Evolutionary conservation across 2,797 vertebrate species (phyloP), one percentile per base, ranked within the genome.

Genomic region (Alcedo quadribrachys): DNA sequence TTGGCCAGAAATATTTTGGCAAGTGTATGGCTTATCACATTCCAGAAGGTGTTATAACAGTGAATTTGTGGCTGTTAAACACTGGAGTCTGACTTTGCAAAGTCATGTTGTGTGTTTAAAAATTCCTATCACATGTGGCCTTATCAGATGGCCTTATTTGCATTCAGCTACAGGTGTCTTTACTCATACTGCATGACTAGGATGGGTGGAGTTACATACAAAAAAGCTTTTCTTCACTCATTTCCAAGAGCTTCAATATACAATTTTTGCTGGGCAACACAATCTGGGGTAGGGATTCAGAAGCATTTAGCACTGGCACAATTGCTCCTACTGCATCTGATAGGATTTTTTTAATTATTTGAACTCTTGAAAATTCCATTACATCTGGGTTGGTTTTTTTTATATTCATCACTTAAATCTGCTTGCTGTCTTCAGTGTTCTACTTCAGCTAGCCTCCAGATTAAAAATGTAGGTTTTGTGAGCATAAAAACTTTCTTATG

Each of bases 101-200:
- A 61, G 15, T 0, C 1, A 77, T 1, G 0, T 48, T 61, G 65
- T 76, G 70, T 40, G 54, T 80, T 94, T 94, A 86, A 93, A 90
- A 93, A 88, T 80, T 94, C 87, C 83, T 90, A 83, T 80, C 78
- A 68, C 81, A 71, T 24, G 25, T 2, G 75, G 43, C 33, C 54
- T 91, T 88, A 94, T 96, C 92, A 91, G 80, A 77, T 70, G 35
- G 33, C 33, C 74, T 67, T 95, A 93, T 96, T 90, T 95, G 71
- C 83, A 65, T 88, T 85, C 78, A 88, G 50, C 61, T 80, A 77
- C 92, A 96, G 65, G 89, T 96, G 83, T 96, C 94, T 94, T 95
- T 96, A 80, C 60, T 94, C 77, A 73, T 43, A 35, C 53, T 65
- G 61, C 53, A 16, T 93, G 83, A 96, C 75, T 96, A 90, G 92